Evolutionary conservation across 2,888 invertebrate genomes (phyloP).

Genomic region (Nymphalis c-album): DNA sequence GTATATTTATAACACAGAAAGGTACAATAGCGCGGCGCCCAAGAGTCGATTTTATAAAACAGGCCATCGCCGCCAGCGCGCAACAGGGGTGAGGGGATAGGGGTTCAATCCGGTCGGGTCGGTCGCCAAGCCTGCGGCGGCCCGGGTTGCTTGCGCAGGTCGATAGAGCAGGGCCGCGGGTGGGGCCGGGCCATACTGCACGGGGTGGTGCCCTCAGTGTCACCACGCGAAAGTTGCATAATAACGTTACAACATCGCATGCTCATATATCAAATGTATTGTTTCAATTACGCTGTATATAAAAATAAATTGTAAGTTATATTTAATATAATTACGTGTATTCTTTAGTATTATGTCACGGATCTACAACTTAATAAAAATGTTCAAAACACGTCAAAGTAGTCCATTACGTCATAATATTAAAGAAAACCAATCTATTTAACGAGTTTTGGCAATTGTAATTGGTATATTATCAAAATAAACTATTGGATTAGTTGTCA

Average conservation of each 20-base stretch:
- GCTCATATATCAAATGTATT: conserved; percentile 10
- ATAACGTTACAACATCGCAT: conserved; percentile 47
- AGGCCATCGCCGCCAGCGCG: conserved; percentile 36
- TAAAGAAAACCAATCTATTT: too few relatives aligned
- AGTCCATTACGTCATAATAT: too few relatives aligned
- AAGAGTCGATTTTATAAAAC: conserved; percentile 51
- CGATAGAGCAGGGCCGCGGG: conserved; percentile 75
- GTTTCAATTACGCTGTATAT: not conserved
- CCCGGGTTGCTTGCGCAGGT: conserved; percentile 74
- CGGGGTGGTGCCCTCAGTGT: conserved; percentile 77
- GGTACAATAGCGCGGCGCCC: conserved; percentile 45
- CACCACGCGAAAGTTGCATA: conserved; percentile 63
- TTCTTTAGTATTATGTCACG: too few relatives aligned
- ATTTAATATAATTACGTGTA: too few relatives aligned
- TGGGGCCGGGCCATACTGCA: conserved; percentile 65
- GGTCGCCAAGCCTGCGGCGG: conserved; percentile 58
- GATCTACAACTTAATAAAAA: not conserved
- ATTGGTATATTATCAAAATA: too few relatives aligned
- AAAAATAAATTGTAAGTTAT: not conserved
- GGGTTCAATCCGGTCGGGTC: conserved; percentile 57
- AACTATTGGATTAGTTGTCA: too few relatives aligned
- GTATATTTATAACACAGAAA: conserved; percentile 40
- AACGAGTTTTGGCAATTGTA: too few relatives aligned
- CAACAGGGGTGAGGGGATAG: conserved; percentile 45
- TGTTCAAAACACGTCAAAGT: not conserved